Evolutionary conservation across 2,888 invertebrate species (phyloP).

Genomic region (Stenoptilia bipunctidactyla): DNA sequence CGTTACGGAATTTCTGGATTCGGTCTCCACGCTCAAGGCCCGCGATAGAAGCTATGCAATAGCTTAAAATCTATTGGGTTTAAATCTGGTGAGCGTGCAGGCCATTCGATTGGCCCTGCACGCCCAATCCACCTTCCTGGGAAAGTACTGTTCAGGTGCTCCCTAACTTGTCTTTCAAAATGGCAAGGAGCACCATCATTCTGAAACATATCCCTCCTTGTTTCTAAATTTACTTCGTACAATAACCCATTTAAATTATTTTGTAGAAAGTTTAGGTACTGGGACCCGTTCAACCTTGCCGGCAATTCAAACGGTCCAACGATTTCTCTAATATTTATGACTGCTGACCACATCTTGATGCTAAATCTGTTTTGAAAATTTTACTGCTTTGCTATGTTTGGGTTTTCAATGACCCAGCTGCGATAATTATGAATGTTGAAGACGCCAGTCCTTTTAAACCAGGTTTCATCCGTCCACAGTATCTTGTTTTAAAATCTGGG

Average conservation of each 20-base stretch:
- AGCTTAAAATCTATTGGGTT: too few relatives aligned
- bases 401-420: constrained; percentile 16
- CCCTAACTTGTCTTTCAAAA: constrained; percentile 5
- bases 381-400: constrained; percentile 10
- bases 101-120: neutral
- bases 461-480: constrained; percentile 1
- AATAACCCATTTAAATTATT: constrained; percentile 5
- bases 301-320: constrained; percentile 5
- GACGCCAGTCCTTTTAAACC: neutral
- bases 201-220: constrained; percentile 7
- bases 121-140: constrained; percentile 10
- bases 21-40: too few relatives aligned
- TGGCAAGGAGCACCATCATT: constrained; percentile 12
- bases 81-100: too few relatives aligned
- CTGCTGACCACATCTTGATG: constrained; percentile 3
- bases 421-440: constrained; percentile 14
- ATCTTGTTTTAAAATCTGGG: neutral
- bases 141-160: constrained; percentile 6
- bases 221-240: constrained; percentile 7
- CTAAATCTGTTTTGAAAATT: constrained; percentile 9
- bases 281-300: constrained; percentile 6
- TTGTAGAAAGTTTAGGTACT: constrained; percentile 7
- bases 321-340: neutral
- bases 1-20: too few relatives aligned
- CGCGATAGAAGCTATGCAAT: too few relatives aligned